A percentile compares a stretch with the other conserved stretches of the same genome.
Conservation (phyloP, 1,140 invertebrate genomes). For the Trachymyrmex cornetzi region DNA sequence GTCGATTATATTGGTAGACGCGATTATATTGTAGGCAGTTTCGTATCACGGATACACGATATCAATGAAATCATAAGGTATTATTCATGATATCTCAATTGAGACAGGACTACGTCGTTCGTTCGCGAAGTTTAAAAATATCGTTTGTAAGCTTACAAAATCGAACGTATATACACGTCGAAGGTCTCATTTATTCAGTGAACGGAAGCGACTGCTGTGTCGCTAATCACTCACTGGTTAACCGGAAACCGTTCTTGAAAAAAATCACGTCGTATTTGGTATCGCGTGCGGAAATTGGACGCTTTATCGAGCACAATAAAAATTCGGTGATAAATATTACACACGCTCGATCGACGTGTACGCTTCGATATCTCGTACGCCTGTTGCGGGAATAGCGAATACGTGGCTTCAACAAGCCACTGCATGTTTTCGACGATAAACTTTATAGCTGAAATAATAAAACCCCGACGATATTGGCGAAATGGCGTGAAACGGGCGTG, state of each 20-base stretch:
- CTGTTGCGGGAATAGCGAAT: neutral
- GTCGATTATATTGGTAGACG: neutral
- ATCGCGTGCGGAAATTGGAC: neutral
- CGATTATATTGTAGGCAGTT: neutral
- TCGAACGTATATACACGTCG: neutral
- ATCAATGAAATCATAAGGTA: neutral
- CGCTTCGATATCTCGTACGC: neutral
- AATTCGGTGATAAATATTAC: slow-evolving; percentile 59
- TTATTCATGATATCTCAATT: slow-evolving; percentile 25
- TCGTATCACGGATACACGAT: neutral
- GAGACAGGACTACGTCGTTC: slow-evolving; percentile 23
- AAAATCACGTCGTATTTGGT: slow-evolving; percentile 12
- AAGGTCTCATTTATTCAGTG: neutral
- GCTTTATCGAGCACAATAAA: slow-evolving; percentile 48
- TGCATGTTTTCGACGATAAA: slow-evolving; percentile 45
- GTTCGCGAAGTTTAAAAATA: neutral
- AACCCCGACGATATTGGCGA: slow-evolving; percentile 42
- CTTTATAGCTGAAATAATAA: slow-evolving; percentile 65
- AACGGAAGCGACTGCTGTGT: neutral
- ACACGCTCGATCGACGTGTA: neutral
- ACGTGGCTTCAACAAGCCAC: neutral
- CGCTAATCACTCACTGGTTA: slow-evolving; percentile 1
- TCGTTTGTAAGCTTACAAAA: neutral
- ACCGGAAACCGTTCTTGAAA: slow-evolving; percentile 38
- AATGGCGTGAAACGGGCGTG: neutral